Evolutionary conservation across 2,113 vertebrate species (phyloP).

Genomic region (Eolophus roseicapilla): DNA sequence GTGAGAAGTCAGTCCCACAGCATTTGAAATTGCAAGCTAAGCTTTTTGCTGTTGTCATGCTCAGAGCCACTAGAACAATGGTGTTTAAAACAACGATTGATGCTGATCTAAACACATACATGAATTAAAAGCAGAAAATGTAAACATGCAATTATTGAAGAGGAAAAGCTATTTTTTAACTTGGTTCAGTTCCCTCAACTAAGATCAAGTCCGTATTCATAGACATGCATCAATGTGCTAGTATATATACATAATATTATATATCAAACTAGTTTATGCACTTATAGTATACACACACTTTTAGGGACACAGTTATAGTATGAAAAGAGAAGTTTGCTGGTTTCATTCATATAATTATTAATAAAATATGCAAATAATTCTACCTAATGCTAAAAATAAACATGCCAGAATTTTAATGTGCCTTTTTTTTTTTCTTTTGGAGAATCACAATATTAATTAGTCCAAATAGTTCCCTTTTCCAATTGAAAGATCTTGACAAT

Average conservation of each 20-base stretch:
- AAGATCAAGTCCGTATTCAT: background rate
- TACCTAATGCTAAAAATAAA: background rate
- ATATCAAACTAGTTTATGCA: background rate
- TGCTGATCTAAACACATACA: background rate
- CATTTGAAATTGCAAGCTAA: background rate
- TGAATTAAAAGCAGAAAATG: background rate
- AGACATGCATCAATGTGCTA: fast-evolving
- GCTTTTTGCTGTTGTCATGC: background rate
- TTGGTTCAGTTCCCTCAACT: background rate
- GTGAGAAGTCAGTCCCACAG: background rate
- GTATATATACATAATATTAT: background rate
- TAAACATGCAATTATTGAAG: background rate
- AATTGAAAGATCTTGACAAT: background rate
- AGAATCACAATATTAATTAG: background rate
- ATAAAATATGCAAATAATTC: background rate
- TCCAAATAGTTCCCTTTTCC: background rate
- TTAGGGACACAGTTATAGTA: background rate
- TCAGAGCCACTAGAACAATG: background rate
- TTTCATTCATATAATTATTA: background rate
- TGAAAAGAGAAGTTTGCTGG: background rate
- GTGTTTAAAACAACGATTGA: background rate
- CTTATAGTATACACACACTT: background rate
- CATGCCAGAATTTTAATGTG: background rate
- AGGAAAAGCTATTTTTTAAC: background rate
- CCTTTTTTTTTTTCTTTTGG: background rate